Base-by-base conservation (phyloP, 1,140 invertebrate genomes). In the Diorhabda carinulata region DNA sequence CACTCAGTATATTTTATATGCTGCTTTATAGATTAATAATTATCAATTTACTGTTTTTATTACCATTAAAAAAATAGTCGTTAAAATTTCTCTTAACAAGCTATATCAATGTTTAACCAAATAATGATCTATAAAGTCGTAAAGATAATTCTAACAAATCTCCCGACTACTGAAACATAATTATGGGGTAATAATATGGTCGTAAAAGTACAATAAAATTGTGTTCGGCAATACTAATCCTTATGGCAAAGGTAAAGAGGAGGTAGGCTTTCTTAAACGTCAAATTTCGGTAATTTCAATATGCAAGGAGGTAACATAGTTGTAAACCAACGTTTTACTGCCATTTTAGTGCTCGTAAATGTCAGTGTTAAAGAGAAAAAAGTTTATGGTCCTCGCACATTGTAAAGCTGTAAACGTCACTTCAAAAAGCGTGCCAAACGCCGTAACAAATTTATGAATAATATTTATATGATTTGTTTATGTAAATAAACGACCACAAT, bases 171-270 rank as follows among this genome's bases (percentile, higher is more conserved):
- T 67, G 44, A 67, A 60, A 47, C 57, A 43, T 60, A 41, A 60
- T 56, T 59, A 67, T 61, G 65, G 10, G 10, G 58, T 64, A 65
- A 72, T 72, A 68, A 72, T 68, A 64, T 61, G 68, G 61, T 72
- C 71, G 61, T 72, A 72, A 72, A 72, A 72, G 63, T 69, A 72
- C 71, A 69, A 72, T 72, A 72, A 72, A 72, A 67, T 72, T 66
- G 60, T 52, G 64, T 43, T 56, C 56, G 10, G 66, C 65, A 25
- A 73, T 70, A 67, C 57, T 70, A 52, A 70, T 61, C 71, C 69
- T 73, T 73, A 73, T 68, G 66, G 47, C 59, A 41, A 9, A 42
- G 47, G 66, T 67, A 67, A 60, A 67, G 52, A 67, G 57, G 66
- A 10, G 25, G 5, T 60, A 9, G n/a, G 40, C 43, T 44, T 61